Evolutionary conservation across 2,888 invertebrate species (phyloP).

Genomic region (Chrysolina haemoptera): DNA sequence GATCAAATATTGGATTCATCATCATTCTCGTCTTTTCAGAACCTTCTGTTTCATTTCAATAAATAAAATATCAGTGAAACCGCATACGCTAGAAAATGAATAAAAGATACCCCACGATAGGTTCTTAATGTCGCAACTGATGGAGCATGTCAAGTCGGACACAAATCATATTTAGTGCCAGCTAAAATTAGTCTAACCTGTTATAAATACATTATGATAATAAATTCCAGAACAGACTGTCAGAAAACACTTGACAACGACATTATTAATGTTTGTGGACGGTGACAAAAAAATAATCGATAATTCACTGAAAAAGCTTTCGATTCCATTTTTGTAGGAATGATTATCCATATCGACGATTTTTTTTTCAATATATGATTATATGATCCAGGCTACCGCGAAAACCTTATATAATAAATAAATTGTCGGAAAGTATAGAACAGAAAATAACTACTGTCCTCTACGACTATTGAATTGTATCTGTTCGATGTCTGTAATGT

Average conservation of each 20-base stretch:
- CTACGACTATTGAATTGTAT: too few species aligned
- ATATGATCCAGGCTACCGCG: too few species aligned
- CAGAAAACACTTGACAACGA: slow-evolving; percentile 12
- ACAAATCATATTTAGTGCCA: slow-evolving; percentile 24
- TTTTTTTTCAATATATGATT: too few species aligned
- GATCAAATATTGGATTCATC: too few species aligned
- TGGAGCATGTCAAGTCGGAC: slow-evolving; percentile 25
- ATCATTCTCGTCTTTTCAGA: neutral
- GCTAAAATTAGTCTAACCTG: slow-evolving; percentile 25
- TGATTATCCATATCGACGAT: neutral
- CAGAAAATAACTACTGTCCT: too few species aligned
- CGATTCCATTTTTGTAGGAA: neutral
- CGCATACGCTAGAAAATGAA: slow-evolving; percentile 15
- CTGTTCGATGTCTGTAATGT: too few species aligned
- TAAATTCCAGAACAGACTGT: slow-evolving; percentile 3
- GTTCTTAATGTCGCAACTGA: slow-evolving; percentile 25
- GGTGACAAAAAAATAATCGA: neutral
- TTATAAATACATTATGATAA: slow-evolving; percentile 12
- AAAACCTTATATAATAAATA: too few species aligned
- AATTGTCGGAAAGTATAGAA: too few species aligned
- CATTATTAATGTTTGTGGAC: neutral
- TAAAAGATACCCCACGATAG: slow-evolving; percentile 7
- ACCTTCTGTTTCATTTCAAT: neutral
- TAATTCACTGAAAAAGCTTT: too few species aligned
- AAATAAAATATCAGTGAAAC: neutral